phyloP scores from a whole-genome alignment of 2,113 vertebrate species.

The Leiothrix lutea region DNA sequence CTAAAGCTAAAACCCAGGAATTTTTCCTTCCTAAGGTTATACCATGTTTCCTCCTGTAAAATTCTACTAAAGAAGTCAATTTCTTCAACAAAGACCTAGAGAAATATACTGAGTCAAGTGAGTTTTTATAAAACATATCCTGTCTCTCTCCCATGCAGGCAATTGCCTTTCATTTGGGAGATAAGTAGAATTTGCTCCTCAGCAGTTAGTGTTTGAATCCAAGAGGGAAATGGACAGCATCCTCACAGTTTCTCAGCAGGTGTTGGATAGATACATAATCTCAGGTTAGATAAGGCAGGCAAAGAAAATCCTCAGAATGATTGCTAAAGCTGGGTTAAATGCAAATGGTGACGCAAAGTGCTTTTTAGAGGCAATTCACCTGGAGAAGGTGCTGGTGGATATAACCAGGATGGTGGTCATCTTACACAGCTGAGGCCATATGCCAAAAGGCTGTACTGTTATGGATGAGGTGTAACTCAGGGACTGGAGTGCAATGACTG shows the following conservation, averaged over 20 bases:
- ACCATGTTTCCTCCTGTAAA: background rate
- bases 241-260: background rate
- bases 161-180: background rate
- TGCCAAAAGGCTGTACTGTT: background rate
- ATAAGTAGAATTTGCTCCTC: background rate
- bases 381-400: background rate
- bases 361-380: background rate
- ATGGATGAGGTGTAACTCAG: accelerated
- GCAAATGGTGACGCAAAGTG: background rate
- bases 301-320: background rate
- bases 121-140: background rate
- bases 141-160: background rate
- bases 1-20: background rate
- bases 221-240: background rate
- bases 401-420: background rate
- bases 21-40: background rate
- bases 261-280: background rate
- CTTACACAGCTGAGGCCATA: background rate
- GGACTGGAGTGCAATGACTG: background rate
- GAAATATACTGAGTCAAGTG: background rate
- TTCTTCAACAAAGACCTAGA: background rate
- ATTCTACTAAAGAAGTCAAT: background rate
- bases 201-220: background rate
- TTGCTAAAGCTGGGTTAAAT: background rate
- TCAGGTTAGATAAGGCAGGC: background rate